phyloP scores from a whole-genome alignment of 2,113 vertebrate genomes.

The Myanophis thanlyinensis region DNA sequence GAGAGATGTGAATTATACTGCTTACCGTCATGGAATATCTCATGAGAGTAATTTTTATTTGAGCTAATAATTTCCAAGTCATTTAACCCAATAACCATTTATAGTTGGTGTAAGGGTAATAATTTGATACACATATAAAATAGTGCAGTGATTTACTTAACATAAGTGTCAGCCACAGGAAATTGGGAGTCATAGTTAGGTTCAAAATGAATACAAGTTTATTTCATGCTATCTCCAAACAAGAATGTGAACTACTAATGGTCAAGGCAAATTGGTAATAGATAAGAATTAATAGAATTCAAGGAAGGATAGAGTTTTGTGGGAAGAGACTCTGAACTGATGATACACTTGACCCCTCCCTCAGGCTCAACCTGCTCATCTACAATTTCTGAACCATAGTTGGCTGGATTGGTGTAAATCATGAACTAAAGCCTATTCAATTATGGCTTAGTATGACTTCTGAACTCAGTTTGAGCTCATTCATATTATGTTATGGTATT shows the following conservation, averaged over 20 bases:
- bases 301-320: too few relatives aligned
- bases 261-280: not conserved
- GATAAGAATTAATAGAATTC: not conserved
- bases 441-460: not conserved
- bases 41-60: not conserved
- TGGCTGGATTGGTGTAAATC: not conserved
- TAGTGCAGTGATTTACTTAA: not conserved
- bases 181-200: not conserved
- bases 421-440: not conserved
- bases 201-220: not conserved
- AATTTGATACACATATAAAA: not conserved
- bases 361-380: not conserved
- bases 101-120: too few relatives aligned
- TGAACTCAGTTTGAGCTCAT: not conserved
- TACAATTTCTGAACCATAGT: not conserved
- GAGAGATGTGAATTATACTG: not conserved
- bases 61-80: not conserved
- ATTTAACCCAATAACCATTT: not conserved
- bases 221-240: not conserved
- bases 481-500: not conserved
- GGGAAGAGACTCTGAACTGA: not conserved
- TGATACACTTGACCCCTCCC: not conserved
- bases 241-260: not conserved
- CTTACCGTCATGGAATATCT: not conserved
- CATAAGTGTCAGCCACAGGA: not conserved